Evolutionary conservation across 2,888 invertebrate genomes (phyloP).

Genomic region (Drosophila merina): DNA sequence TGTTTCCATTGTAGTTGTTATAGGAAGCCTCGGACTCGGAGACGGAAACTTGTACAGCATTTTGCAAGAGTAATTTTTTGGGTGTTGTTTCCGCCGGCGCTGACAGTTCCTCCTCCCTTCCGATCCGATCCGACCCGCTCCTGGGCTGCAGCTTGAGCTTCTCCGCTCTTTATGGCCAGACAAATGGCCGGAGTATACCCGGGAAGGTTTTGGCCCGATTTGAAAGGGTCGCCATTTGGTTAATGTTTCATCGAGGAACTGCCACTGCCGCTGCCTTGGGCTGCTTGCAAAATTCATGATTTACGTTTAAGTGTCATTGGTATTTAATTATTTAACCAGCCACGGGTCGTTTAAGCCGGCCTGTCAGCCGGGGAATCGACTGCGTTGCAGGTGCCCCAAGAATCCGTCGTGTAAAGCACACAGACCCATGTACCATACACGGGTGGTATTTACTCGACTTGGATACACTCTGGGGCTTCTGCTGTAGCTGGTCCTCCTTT

Average conservation of each 20-base stretch:
- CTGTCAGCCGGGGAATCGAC: slow-evolving; percentile 32
- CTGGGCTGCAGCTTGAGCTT: not conserved
- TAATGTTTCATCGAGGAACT: slow-evolving; percentile 53
- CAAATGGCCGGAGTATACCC: slow-evolving; percentile 28
- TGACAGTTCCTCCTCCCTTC: slow-evolving; percentile 57
- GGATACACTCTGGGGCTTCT: slow-evolving; percentile 2
- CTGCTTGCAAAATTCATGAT: slow-evolving; percentile 75
- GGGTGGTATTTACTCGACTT: slow-evolving; percentile 18
- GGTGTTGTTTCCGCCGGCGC: slow-evolving; percentile 76
- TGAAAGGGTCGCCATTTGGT: slow-evolving; percentile 57
- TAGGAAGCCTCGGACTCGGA: slow-evolving; percentile 63
- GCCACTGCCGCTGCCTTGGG: slow-evolving; percentile 18
- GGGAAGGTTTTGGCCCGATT: slow-evolving; percentile 26
- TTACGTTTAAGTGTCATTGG: slow-evolving; percentile 78
- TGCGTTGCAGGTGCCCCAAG: slow-evolving; percentile 30
- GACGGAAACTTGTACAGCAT: slow-evolving; percentile 74
- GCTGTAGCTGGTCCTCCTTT: slow-evolving; percentile 27
- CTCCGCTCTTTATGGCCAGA: slow-evolving; percentile 41
- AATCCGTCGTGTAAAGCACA: slow-evolving; percentile 12
- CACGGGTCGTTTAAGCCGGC: slow-evolving; percentile 62
- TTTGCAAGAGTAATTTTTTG: slow-evolving; percentile 76
- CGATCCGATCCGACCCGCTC: not conserved
- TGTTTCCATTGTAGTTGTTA: slow-evolving; percentile 40
- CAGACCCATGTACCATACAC: not conserved
- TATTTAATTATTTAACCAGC: slow-evolving; percentile 72